A percentile compares a stretch with the other conserved stretches of the same genome.
Conservation (phyloP, 2,113 vertebrate genomes). For the Acrocephalus kingi region DNA sequence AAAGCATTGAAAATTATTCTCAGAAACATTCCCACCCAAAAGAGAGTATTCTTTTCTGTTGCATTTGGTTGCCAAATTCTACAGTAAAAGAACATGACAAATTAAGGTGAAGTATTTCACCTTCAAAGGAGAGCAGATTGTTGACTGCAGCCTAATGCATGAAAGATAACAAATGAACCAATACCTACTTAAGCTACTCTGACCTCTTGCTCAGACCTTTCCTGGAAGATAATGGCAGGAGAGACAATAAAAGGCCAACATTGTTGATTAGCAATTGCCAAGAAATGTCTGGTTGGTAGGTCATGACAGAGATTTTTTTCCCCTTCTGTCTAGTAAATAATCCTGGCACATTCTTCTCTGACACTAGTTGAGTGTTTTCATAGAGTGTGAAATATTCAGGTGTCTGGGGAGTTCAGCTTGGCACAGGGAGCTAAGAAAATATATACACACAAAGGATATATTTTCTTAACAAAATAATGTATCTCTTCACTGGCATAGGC, state of each 20-base stretch:
- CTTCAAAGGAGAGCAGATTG: not conserved
- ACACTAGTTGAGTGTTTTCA: not conserved
- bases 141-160: not conserved
- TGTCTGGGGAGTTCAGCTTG: not conserved
- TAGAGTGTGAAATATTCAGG: not conserved
- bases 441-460: not conserved
- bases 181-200: not conserved
- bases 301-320: not conserved
- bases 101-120: not conserved
- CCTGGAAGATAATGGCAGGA: constrained; percentile 21
- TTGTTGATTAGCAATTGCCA: constrained; percentile 26
- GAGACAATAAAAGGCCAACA: constrained; percentile 11
- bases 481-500: not conserved
- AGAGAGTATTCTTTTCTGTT: not conserved
- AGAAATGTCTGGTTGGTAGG: constrained; percentile 41
- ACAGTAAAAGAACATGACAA: not conserved
- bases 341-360: not conserved
- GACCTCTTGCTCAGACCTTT: constrained; percentile 27
- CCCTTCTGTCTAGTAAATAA: not conserved
- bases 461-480: not conserved
- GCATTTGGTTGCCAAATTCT: not conserved
- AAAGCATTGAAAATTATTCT: not conserved
- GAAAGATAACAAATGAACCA: constrained; percentile 13
- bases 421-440: not conserved
- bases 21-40: not conserved